These are phyloP conservation scores for Caenorhabditis virilis DNA, from an alignment of 2,888 invertebrate species.

Conservation along the genomic window DNA sequence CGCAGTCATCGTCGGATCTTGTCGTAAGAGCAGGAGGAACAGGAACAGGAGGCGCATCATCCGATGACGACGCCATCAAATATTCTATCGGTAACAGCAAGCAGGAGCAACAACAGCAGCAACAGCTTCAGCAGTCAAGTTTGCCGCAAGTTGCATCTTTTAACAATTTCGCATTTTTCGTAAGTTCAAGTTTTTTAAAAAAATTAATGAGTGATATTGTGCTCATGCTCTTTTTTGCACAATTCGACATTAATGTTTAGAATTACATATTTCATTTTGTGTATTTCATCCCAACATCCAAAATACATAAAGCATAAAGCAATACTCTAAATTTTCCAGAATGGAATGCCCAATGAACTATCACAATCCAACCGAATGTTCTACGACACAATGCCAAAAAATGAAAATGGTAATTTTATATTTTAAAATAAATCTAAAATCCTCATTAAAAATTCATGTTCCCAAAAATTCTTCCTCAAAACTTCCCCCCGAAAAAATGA, in stretches of 20 bases:
- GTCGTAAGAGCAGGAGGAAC: too few species aligned
- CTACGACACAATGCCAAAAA: conserved; percentile 38
- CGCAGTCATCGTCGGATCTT: conserved; percentile 18
- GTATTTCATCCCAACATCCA: too few species aligned
- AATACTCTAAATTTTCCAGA: conserved; percentile 18
- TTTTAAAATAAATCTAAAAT: conserved; percentile 5
- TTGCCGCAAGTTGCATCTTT: conserved; percentile 7
- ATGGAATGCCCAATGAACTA: conserved; percentile 36
- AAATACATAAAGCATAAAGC: too few species aligned
- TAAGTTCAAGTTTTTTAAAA: conserved; percentile 20
- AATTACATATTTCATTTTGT: too few species aligned
- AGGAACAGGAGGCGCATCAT: conserved; percentile 17
- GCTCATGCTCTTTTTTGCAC: too few species aligned
- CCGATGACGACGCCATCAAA: conserved; percentile 25
- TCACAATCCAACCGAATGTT: conserved; percentile 38
- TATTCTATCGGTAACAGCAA: conserved; percentile 9
- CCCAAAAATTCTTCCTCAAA: neutral
- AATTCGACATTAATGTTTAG: too few species aligned
- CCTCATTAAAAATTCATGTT: neutral
- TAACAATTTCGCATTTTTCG: conserved; percentile 31
- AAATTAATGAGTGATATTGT: too few species aligned
- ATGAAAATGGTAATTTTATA: conserved; percentile 29
- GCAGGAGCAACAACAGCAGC: conserved; percentile 1
- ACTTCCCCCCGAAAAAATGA: neutral
- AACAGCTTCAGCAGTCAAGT: neutral